A percentile compares a stretch with the other conserved stretches of the same genome.
Evolutionary conservation across 2,888 invertebrate genomes (phyloP).

Genomic region (Alentia gelatinosa): DNA sequence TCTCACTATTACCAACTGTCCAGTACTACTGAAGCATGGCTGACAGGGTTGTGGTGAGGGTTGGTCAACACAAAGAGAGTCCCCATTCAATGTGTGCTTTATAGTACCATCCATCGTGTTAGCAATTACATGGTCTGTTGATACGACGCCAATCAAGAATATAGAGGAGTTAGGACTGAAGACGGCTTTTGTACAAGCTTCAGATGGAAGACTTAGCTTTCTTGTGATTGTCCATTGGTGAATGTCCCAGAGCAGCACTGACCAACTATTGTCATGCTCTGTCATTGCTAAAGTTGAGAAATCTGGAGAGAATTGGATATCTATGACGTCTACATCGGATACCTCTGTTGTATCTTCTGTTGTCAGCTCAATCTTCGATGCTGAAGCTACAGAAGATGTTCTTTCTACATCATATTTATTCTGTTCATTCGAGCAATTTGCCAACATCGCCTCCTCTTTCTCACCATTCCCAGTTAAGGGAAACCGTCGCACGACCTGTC

Average conservation of each 20-base stretch:
- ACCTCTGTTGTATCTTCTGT: neutral
- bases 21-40: neutral
- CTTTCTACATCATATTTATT: neutral
- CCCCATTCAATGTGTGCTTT: neutral
- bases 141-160: neutral
- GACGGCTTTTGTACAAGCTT: neutral
- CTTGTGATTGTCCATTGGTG: neutral
- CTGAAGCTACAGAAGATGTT: neutral
- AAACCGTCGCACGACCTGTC: neutral
- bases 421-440: neutral
- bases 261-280: neutral
- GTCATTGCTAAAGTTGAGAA: neutral
- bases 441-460: neutral
- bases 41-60: neutral
- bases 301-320: neutral
- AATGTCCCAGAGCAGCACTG: neutral
- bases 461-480: neutral
- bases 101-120: neutral
- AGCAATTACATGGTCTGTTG: neutral
- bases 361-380: neutral
- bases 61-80: neutral
- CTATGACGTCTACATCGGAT: neutral
- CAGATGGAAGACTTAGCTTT: neutral
- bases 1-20: neutral
- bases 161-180: slow-evolving; percentile 22